Conservation (phyloP, 2,797 vertebrate genomes). For the Anabacerthia variegaticeps region DNA sequence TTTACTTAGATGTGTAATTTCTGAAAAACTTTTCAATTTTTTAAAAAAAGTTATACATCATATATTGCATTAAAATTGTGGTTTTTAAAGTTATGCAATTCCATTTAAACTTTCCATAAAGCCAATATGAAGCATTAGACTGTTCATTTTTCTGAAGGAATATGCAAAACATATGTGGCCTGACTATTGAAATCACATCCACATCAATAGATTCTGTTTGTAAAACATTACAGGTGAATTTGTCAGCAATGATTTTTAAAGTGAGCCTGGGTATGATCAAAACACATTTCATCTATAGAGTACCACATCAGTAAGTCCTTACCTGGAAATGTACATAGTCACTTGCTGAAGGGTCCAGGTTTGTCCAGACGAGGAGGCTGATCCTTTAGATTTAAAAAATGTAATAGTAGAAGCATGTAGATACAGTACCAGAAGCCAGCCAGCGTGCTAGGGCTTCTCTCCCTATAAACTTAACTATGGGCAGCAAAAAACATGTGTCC, state of each 20-base stretch:
- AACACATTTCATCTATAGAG: background rate
- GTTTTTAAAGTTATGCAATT: background rate
- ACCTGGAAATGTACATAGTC: background rate
- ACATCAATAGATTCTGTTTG: background rate
- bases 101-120: background rate
- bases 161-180: rapidly evolving
- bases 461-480: background rate
- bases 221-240: background rate
- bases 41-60: background rate
- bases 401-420: background rate
- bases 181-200: background rate
- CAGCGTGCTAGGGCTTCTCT: background rate
- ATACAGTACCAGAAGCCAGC: background rate
- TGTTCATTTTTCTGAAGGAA: background rate
- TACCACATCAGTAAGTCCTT: background rate
- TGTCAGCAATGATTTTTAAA: background rate
- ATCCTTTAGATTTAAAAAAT: background rate
- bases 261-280: background rate
- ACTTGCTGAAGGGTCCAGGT: background rate
- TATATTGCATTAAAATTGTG: background rate
- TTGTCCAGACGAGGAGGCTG: background rate
- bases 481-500: background rate
- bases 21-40: background rate
- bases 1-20: background rate
- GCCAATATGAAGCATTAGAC: background rate